A percentile compares a stretch with the other conserved stretches of the same genome.
phyloP scores from a whole-genome alignment of 2,797 vertebrate species.

The Ceryle rudis region DNA sequence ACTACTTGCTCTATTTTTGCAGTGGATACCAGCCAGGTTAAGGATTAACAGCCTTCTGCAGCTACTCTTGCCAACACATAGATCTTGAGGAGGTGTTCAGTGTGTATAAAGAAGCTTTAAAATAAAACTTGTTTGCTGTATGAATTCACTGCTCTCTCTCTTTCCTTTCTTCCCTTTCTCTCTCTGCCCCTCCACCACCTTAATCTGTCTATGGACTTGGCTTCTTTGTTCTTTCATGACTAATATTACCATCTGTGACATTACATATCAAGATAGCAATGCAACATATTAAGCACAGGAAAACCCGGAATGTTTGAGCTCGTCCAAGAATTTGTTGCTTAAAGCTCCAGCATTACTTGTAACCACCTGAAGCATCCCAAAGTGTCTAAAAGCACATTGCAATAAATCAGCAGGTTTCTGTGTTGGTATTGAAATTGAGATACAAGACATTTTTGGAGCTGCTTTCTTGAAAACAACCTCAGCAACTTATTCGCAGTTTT shows the following conservation, averaged over 20 bases:
- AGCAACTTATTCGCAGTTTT: background rate
- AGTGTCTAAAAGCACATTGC: slow-evolving; percentile 35
- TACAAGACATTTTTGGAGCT: background rate
- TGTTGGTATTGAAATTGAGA: slow-evolving; percentile 27
- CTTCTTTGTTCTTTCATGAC: slow-evolving; percentile 85
- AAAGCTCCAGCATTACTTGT: slow-evolving; percentile 67
- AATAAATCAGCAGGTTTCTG: slow-evolving; percentile 60
- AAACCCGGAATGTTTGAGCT: slow-evolving; percentile 77
- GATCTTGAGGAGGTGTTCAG: slow-evolving; percentile 67
- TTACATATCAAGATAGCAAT: slow-evolving; percentile 85
- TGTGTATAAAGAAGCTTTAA: slow-evolving; percentile 64
- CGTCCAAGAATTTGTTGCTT: slow-evolving; percentile 78
- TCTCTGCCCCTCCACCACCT: slow-evolving; percentile 63
- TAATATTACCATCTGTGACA: slow-evolving; percentile 87
- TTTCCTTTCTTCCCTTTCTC: background rate
- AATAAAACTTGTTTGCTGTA: slow-evolving; percentile 59
- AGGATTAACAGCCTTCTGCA: slow-evolving; percentile 71
- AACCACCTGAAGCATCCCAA: slow-evolving; percentile 74
- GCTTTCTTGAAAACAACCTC: background rate
- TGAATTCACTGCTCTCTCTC: background rate
- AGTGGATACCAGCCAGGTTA: slow-evolving; percentile 72
- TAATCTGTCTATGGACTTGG: slow-evolving; percentile 79
- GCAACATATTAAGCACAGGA: slow-evolving; percentile 82
- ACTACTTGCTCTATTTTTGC: slow-evolving; percentile 69
- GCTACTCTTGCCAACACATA: slow-evolving; percentile 57